Conservation (phyloP, 1,140 invertebrate genomes). For the Stegodyphus mimosarum region DNA sequence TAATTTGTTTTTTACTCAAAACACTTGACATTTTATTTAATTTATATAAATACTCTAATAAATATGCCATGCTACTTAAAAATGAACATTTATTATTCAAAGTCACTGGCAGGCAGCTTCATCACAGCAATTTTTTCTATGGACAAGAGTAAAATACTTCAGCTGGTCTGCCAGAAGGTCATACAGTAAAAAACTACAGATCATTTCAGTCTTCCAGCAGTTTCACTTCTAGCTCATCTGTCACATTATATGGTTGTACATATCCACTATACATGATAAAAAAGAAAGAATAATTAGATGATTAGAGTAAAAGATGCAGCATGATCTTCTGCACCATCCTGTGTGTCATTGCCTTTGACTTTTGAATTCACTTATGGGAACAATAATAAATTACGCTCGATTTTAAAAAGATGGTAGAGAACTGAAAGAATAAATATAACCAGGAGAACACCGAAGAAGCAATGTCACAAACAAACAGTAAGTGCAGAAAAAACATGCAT, state of each 20-base stretch:
- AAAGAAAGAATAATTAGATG: constrained; percentile 25
- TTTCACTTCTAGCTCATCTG: constrained; percentile 10
- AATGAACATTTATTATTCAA: constrained; percentile 59
- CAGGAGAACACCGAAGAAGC: constrained; percentile 43
- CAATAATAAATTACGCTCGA: not conserved
- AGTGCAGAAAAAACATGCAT: constrained; percentile 59
- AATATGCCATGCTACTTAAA: constrained; percentile 38
- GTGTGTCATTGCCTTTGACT: constrained; percentile 44
- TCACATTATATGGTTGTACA: constrained; percentile 50
- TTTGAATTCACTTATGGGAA: not conserved
- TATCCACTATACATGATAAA: constrained; percentile 36
- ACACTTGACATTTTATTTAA: too few species aligned
- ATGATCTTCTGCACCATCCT: constrained; percentile 52
- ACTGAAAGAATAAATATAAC: not conserved
- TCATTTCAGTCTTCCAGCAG: constrained; percentile 44
- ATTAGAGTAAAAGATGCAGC: constrained; percentile 28
- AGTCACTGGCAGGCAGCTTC: constrained; percentile 44
- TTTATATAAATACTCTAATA: not conserved
- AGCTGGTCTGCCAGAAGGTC: constrained; percentile 39
- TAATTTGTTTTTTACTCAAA: too few species aligned
- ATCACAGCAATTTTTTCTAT: constrained; percentile 48
- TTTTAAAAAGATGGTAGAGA: not conserved
- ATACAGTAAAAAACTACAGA: constrained; percentile 54
- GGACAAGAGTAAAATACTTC: constrained; percentile 41
- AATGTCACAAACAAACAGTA: constrained; percentile 54